Evolutionary conservation across 2,113 vertebrate genomes (phyloP).

Genomic region (Pao palembangensis): DNA sequence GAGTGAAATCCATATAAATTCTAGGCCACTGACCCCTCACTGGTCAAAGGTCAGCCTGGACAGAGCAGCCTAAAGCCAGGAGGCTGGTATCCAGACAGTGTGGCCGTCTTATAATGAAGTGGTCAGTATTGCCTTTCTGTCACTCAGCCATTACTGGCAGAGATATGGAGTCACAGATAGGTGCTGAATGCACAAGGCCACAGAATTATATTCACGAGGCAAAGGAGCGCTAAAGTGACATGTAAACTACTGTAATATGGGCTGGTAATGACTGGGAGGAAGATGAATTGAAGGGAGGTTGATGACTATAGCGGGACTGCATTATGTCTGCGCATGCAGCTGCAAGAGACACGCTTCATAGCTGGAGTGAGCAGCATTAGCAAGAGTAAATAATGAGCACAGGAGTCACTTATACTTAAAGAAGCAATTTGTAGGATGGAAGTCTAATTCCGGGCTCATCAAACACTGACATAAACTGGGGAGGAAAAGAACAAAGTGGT

Average conservation of each 20-base stretch:
- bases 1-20: conserved; percentile 71
- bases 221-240: conserved; percentile 68
- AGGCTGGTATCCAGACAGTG: conserved; percentile 77
- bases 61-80: conserved; percentile 70
- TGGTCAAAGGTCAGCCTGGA: conserved; percentile 78
- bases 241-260: conserved; percentile 73
- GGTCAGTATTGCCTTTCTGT: conserved; percentile 96
- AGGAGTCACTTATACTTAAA: background rate
- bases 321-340: conserved; percentile 20
- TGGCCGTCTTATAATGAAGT: conserved; percentile 88
- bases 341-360: conserved; percentile 5
- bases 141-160: conserved; percentile 81
- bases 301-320: conserved; percentile 48
- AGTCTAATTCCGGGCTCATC: too few relatives aligned
- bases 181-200: conserved; percentile 78
- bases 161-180: conserved; percentile 74
- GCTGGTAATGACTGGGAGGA: conserved; percentile 63
- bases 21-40: conserved; percentile 82
- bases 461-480: too few relatives aligned
- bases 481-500: too few relatives aligned
- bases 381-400: conserved; percentile 1
- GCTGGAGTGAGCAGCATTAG: conserved; percentile 7
- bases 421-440: background rate
- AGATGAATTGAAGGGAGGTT: conserved; percentile 60
- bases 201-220: conserved; percentile 70